Evolutionary conservation across 2,113 vertebrate genomes (phyloP), one percentile per base, ranked within the genome.

Genomic region (Lycaon pictus): DNA sequence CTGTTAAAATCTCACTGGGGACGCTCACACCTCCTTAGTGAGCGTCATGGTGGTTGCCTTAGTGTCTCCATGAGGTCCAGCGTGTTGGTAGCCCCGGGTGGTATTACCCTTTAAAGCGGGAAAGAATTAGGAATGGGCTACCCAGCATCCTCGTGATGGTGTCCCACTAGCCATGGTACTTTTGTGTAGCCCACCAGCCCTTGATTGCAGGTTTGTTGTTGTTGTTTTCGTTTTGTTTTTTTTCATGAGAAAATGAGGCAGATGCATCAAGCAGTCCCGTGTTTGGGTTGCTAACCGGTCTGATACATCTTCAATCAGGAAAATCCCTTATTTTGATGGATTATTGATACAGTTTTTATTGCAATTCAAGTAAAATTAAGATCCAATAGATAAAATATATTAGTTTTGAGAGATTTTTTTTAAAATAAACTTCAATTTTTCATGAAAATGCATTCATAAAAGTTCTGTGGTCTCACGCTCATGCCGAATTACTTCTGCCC

Each of bases 401-500:
- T 84, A 12, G 0, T 56, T 37, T 79, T 77, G 74, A 80, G 11
- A 25, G 16, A 17, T 23, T 71, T 65, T 43, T 43, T 63, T 55
- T 12, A 5, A 43, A 43, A 4, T 62, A 69, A 72, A 48, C 5
- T 11, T 91, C 29, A 2, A 9, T 60, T 81, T 89, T 76, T 32
- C 11, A 7, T 55, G 43, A 51, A 90, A 88, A 32, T 94, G 23
- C 0, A 23, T 22, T 67, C 48, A 6, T 37, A 29, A 3, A 93
- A 60, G 3, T n/a, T 88, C 25, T 90, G 0, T 85, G 23, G 27
- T 17, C 43, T 93, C 43, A 22, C 71, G 76, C n/a, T 88, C n/a
- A 51, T 63, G 63, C 43, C 71, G 17, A 90, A 81, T 95, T 87
- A 29, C 79, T 95, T 96, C 67, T 98, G n/a, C 56, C 9, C 37